These are phyloP conservation scores for Pyrgilauda ruficollis DNA, from an alignment of 2,113 vertebrate species.

Conservation along the genomic window DNA sequence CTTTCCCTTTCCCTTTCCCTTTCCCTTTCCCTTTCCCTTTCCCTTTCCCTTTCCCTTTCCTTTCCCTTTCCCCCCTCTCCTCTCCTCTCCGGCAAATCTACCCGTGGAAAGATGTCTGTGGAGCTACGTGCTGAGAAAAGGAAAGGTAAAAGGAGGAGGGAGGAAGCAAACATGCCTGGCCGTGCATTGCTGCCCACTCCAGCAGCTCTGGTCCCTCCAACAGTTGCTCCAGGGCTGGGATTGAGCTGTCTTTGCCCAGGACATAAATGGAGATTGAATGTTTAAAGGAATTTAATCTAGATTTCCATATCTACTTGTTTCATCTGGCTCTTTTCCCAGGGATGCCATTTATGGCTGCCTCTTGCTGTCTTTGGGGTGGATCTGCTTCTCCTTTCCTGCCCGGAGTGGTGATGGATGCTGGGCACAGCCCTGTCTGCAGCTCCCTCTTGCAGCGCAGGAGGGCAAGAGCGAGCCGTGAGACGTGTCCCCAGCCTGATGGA, in stretches of 20 bases:
- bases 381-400: not conserved
- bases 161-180: rapidly evolving
- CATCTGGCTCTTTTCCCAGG: not conserved
- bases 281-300: not conserved
- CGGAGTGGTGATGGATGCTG: not conserved
- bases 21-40: not conserved
- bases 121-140: not conserved
- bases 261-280: not conserved
- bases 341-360: not conserved
- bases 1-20: no score
- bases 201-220: rapidly evolving
- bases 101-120: not conserved
- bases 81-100: not conserved
- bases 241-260: not conserved
- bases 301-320: not conserved
- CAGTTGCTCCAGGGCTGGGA: not conserved
- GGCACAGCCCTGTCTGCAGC: not conserved
- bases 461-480: slow-evolving; percentile 40
- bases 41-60: no score
- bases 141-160: not conserved
- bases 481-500: not conserved
- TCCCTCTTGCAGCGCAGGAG: slow-evolving; percentile 41
- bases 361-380: not conserved
- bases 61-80: not conserved
- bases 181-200: not conserved